Evolutionary conservation across 2,113 vertebrate genomes (phyloP), one percentile per base, ranked within the genome.

Genomic region (Centrocercus urophasianus): DNA sequence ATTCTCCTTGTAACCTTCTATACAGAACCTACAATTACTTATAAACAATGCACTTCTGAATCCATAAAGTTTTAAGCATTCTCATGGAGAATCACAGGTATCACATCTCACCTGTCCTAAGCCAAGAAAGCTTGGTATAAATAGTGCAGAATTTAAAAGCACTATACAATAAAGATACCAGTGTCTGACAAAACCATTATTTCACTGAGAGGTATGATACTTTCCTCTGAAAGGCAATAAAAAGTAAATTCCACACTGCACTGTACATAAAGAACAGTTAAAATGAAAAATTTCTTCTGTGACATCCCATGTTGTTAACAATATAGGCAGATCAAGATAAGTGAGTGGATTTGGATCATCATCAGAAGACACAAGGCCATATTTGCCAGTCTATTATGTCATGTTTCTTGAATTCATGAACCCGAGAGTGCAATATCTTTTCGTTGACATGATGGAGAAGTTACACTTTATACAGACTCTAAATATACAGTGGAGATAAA

Each of bases 181-280:
- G 63, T 61, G 91, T 60, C 83, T 97, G 95, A 97, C 96, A 97
- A 97, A 97, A 86, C 93, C 95, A 96, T 97, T 97, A 97, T 97
- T 97, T 96, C 94, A 96, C 86, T 0, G 66, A 96, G 91, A 97
- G 94, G 94, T 96, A 97, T 95, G 93, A 96, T 97, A 95, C 90
- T 95, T 92, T 78, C 59, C 50, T 94, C 66, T 0, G 6, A 92
- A 93, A 95, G 95, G 94, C 93, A 96, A 95, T 97, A 97, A 97
- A 97, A 96, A 96, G 83, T 96, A 95, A 93, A 95, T 97, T 95
- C 86, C 78, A 92, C 3, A 3, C 94, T 77, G 70, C 66, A 77
- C 79, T 85, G 93, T 93, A 96, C 81, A 95, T 95, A 95, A 95
- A 97, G 88, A 95, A 96, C 89, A 93, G 86, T 90, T 92, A 93